Evolutionary conservation across 2,888 invertebrate genomes (phyloP).

Genomic region (Celastrina argiolus): DNA sequence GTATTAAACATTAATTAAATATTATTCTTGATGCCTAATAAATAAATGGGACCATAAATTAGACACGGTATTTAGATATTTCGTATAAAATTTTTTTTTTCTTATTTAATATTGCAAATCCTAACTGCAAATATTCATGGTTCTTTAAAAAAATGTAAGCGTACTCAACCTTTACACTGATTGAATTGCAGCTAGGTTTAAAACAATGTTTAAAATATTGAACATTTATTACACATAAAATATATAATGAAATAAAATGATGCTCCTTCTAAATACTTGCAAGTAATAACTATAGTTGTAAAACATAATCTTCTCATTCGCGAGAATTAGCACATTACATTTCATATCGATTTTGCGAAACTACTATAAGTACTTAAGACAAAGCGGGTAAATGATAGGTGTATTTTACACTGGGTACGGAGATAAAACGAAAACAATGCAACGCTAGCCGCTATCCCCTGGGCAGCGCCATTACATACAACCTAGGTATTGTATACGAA

Average conservation of each 20-base stretch:
- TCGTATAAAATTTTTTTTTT: no score
- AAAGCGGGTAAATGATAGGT: slow-evolving; percentile 35
- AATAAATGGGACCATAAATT: no score
- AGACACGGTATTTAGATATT: no score
- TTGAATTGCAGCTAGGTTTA: background rate
- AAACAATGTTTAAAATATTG: background rate
- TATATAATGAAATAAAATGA: background rate
- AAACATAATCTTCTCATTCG: slow-evolving; percentile 6
- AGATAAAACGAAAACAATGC: slow-evolving; percentile 51
- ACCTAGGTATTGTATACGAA: slow-evolving; percentile 37
- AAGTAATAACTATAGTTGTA: slow-evolving; percentile 9
- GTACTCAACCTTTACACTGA: background rate
- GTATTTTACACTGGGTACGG: slow-evolving; percentile 38
- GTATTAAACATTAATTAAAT: no score
- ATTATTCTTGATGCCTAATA: no score
- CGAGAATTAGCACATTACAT: slow-evolving; percentile 17
- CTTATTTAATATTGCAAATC: no score
- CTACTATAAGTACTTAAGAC: slow-evolving; percentile 30
- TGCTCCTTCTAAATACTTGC: background rate
- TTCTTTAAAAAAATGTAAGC: no score
- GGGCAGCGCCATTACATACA: slow-evolving; percentile 70
- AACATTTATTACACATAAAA: background rate
- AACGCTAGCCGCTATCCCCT: slow-evolving; percentile 68
- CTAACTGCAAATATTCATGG: no score
- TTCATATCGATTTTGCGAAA: slow-evolving; percentile 11